Percentiles rank a stretch among this genome's conserved stretches.
These are phyloP conservation scores for Solea senegalensis DNA, from an alignment of 2,113 vertebrate genomes.

Conservation along the genomic window DNA sequence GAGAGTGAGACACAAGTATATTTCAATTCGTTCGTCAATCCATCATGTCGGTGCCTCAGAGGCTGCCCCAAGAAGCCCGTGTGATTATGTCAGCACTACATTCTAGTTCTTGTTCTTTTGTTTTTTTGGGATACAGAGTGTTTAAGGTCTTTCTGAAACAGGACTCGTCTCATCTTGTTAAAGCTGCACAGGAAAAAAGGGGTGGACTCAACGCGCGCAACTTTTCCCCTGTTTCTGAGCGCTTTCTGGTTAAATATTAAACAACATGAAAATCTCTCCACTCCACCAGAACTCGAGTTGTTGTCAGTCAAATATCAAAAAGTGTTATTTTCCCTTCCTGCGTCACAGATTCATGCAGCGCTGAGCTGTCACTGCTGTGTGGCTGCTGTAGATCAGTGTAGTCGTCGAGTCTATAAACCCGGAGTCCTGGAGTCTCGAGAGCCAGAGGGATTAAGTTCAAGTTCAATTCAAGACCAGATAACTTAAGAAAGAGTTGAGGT, in stretches of 20 bases:
- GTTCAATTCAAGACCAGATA: too few relatives aligned
- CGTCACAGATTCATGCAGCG: background rate
- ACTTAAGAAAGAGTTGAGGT: too few relatives aligned
- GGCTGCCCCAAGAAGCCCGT: conserved; percentile 20
- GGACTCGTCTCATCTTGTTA: conserved; percentile 1
- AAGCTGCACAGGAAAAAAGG: conserved; percentile 8
- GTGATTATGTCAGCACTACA: conserved; percentile 41
- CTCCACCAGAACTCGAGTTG: too few relatives aligned
- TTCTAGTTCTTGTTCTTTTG: conserved; percentile 16
- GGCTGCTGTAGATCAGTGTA: background rate
- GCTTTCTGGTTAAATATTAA: too few relatives aligned
- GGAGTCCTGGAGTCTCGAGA: too few relatives aligned
- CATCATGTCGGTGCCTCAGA: conserved; percentile 20
- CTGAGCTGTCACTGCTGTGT: conserved; percentile 2
- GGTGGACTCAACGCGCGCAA: background rate
- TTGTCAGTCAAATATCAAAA: too few relatives aligned
- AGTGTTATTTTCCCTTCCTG: too few relatives aligned
- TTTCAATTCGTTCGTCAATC: conserved; percentile 52
- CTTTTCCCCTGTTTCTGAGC: too few relatives aligned
- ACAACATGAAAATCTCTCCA: too few relatives aligned
- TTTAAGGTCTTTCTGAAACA: background rate
- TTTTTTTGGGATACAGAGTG: conserved; percentile 25
- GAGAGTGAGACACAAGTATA: conserved; percentile 19
- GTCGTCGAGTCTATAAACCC: too few relatives aligned
- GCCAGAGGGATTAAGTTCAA: too few relatives aligned